phyloP scores from a whole-genome alignment of 2,888 invertebrate species.

The Eilema caniola region DNA sequence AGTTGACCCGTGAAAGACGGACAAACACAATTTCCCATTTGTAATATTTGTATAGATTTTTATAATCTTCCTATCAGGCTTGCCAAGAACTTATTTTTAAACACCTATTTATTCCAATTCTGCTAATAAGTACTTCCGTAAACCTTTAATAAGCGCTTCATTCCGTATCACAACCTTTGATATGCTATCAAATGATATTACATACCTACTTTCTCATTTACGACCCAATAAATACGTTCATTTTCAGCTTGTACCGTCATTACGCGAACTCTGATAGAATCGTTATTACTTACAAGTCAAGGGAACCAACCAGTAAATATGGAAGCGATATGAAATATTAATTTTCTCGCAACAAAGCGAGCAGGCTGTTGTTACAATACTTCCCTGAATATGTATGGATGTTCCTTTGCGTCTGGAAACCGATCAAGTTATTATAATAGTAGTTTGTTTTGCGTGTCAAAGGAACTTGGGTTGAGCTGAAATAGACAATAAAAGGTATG shows the following conservation, averaged over 20 bases:
- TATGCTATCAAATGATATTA: background rate
- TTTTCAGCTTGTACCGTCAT: constrained; percentile 1
- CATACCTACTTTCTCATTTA: constrained; percentile 1
- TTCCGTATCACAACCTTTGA: background rate
- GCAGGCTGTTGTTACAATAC: background rate
- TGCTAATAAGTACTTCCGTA: background rate
- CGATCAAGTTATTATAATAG: constrained; percentile 18
- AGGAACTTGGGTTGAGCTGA: background rate
- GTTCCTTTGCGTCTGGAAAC: constrained; percentile 8
- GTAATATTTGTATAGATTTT: too few relatives aligned
- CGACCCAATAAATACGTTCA: constrained; percentile 2
- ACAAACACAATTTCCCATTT: too few relatives aligned
- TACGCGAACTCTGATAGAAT: background rate
- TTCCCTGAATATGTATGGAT: constrained; percentile 6
- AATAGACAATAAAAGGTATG: background rate
- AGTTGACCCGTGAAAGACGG: too few relatives aligned
- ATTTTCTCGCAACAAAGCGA: constrained; percentile 12
- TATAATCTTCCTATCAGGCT: too few relatives aligned
- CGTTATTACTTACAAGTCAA: background rate
- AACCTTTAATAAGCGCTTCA: background rate
- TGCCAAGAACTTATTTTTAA: background rate
- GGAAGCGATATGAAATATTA: background rate
- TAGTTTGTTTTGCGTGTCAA: constrained; percentile 13
- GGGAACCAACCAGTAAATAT: background rate
- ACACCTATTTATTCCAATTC: background rate